Conservation (phyloP, 2,113 vertebrate species). For the Daphoenositta chrysoptera region DNA sequence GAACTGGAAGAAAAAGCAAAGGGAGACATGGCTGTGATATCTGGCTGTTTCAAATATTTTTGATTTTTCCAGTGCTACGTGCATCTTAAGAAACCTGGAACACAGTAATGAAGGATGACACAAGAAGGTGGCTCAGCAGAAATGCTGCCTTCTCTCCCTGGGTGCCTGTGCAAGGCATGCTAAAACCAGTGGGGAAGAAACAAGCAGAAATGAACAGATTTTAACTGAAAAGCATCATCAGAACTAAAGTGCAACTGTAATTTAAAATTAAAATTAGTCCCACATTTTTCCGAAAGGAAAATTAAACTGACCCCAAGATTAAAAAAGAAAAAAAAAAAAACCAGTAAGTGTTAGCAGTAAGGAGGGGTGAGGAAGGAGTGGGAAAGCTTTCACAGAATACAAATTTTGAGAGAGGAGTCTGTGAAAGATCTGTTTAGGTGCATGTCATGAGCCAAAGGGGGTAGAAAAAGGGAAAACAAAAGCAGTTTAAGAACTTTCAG, state of each 20-base stretch:
- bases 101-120: neutral
- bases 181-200: neutral
- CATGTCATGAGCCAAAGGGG: neutral
- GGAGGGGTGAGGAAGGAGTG: constrained; percentile 2
- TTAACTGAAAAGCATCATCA: neutral
- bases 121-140: neutral
- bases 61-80: neutral
- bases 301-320: constrained; percentile 16
- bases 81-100: neutral
- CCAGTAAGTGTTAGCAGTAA: neutral
- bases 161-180: neutral
- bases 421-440: constrained; percentile 39
- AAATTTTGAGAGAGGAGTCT: constrained; percentile 32
- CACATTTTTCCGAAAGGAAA: constrained; percentile 9
- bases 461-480: constrained; percentile 12
- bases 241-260: neutral
- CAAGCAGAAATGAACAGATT: neutral
- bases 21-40: neutral
- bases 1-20: neutral
- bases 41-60: neutral
- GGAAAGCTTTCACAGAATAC: constrained; percentile 36
- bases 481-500: neutral
- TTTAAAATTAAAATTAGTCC: constrained; percentile 44
- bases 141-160: neutral
- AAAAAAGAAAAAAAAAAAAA: neutral